phyloP scores from a whole-genome alignment of 2,797 vertebrate species.

The Scyliorhinus canicula region DNA sequence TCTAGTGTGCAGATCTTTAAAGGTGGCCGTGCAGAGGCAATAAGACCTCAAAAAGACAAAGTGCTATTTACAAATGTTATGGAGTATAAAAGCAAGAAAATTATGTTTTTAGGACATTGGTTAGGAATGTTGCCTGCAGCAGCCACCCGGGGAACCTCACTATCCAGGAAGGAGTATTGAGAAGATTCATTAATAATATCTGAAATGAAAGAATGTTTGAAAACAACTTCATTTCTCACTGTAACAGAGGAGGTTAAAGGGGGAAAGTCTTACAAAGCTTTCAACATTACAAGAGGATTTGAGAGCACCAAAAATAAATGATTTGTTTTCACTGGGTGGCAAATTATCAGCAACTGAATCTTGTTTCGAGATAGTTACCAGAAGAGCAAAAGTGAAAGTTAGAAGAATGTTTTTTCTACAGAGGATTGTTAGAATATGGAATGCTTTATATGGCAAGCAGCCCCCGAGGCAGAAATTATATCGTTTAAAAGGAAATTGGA shows the following conservation, averaged over 20 bases:
- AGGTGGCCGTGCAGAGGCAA: background rate
- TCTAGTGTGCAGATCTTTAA: background rate
- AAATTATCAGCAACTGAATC: background rate
- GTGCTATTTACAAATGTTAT: background rate
- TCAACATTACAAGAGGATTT: background rate
- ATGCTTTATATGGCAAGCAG: background rate
- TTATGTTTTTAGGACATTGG: background rate
- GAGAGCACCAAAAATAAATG: background rate
- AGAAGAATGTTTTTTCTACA: background rate
- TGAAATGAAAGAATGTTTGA: background rate
- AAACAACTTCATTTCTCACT: background rate
- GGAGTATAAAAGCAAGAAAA: background rate
- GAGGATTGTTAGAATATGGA: background rate
- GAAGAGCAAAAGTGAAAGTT: background rate
- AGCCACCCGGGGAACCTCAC: background rate
- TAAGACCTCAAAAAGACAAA: background rate
- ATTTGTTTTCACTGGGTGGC: background rate
- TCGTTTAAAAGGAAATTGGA: slow-evolving; percentile 19
- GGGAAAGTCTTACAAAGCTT: background rate
- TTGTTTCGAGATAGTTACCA: background rate
- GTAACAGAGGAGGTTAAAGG: background rate
- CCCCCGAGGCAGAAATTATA: slow-evolving; percentile 7
- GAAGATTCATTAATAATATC: slow-evolving; percentile 8
- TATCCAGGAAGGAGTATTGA: background rate
- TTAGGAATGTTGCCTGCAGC: background rate